These are phyloP conservation scores for Gallinago nigripennis DNA, from an alignment of 2,797 vertebrate species.

Conservation along the genomic window DNA sequence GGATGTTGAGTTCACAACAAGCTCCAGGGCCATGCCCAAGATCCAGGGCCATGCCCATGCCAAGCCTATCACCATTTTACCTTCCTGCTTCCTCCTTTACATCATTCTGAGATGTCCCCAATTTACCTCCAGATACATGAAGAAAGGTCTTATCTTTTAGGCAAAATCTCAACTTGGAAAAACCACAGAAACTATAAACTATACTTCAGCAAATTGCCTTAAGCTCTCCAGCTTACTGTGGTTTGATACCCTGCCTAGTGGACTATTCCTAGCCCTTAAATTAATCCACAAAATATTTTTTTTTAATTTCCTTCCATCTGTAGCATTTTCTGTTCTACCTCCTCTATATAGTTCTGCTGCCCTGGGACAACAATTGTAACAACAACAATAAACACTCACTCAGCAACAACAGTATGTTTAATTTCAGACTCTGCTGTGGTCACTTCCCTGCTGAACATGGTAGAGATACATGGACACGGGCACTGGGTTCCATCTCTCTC, in stretches of 20 bases:
- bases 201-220: constrained; percentile 44
- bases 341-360: not conserved
- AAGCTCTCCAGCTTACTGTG: constrained; percentile 46
- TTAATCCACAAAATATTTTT: constrained; percentile 11
- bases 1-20: not conserved
- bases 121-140: constrained; percentile 40
- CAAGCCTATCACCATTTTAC: not conserved
- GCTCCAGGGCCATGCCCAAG: not conserved
- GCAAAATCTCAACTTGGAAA: constrained; percentile 39
- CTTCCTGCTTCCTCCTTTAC: constrained; percentile 19
- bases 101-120: constrained; percentile 12
- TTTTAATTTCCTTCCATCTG: constrained; percentile 29
- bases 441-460: not conserved
- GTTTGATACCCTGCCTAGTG: constrained; percentile 58
- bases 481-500: not conserved
- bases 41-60: not conserved
- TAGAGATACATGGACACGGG: not conserved
- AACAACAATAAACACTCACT: not conserved
- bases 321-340: constrained; percentile 13
- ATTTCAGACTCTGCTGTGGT: not conserved
- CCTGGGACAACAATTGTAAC: not conserved
- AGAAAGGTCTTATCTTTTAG: constrained; percentile 56
- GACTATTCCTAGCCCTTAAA: constrained; percentile 25
- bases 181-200: constrained; percentile 48
- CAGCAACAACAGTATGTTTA: constrained; percentile 2